Evolutionary conservation across 1,140 invertebrate species (phyloP).

Genomic region (Cylas formicarius): DNA sequence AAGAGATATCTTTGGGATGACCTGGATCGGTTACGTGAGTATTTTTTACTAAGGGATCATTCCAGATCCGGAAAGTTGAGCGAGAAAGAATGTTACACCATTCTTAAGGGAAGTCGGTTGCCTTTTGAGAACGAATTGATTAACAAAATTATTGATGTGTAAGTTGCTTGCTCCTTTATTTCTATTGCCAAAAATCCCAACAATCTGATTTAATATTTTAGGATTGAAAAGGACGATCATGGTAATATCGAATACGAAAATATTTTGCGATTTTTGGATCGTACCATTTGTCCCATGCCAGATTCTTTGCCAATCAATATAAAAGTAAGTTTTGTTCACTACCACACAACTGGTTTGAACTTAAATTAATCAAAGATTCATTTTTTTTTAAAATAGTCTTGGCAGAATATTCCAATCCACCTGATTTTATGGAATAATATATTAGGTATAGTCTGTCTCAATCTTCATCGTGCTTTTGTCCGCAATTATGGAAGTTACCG

Average conservation of each 20-base stretch:
- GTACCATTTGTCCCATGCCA: slow-evolving; percentile 47
- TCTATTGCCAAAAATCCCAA: slow-evolving; percentile 3
- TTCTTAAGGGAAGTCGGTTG: slow-evolving; percentile 56
- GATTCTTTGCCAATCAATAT: slow-evolving; percentile 47
- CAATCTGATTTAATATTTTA: slow-evolving; percentile 29
- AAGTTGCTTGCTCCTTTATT: slow-evolving; percentile 33
- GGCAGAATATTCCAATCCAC: slow-evolving; percentile 6
- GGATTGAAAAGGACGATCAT: slow-evolving; percentile 52
- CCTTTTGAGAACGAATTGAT: slow-evolving; percentile 60
- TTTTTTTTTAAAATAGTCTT: no score
- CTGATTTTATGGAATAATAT: background rate
- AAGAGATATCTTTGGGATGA: slow-evolving; percentile 63
- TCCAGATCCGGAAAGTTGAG: slow-evolving; percentile 49
- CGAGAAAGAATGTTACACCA: slow-evolving; percentile 49
- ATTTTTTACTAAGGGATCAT: slow-evolving; percentile 56
- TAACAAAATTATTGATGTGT: slow-evolving; percentile 62
- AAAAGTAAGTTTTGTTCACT: slow-evolving; percentile 37
- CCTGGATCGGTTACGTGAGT: slow-evolving; percentile 55
- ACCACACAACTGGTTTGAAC: background rate
- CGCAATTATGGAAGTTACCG: no score
- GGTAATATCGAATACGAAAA: slow-evolving; percentile 54
- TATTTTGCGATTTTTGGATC: slow-evolving; percentile 53
- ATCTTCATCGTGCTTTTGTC: no score
- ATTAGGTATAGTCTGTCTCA: no score
- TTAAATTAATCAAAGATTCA: background rate